These are phyloP conservation scores for Nothoprocta pentlandii DNA, from an alignment of 2,113 vertebrate genomes.

Conservation along the genomic window DNA sequence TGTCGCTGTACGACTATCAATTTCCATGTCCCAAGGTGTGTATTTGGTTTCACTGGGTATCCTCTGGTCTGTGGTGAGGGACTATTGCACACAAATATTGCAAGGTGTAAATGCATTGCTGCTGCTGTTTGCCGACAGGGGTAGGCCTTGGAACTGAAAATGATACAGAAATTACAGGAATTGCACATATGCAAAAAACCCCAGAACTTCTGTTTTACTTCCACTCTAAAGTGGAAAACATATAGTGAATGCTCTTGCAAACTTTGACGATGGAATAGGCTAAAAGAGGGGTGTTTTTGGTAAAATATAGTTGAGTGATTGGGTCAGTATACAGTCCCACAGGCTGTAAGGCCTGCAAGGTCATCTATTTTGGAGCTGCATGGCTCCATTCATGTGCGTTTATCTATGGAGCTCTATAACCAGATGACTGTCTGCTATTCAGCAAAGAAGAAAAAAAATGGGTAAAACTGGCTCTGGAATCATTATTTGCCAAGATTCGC, in stretches of 20 bases:
- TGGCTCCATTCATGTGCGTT: slow-evolving; percentile 46
- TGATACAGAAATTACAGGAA: not conserved
- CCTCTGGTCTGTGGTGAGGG: not conserved
- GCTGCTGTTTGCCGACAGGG: not conserved
- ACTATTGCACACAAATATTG: not conserved
- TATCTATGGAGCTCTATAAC: slow-evolving; percentile 57
- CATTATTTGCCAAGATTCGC: slow-evolving; percentile 79
- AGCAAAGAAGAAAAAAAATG: not conserved
- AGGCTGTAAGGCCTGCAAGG: not conserved
- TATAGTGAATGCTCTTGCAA: not conserved
- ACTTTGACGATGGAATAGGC: not conserved
- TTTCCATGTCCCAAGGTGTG: not conserved
- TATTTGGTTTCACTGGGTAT: not conserved
- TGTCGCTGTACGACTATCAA: not conserved
- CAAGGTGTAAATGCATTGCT: not conserved
- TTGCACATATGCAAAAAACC: not conserved
- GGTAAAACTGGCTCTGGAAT: slow-evolving; percentile 46
- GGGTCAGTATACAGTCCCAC: not conserved
- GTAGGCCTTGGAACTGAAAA: not conserved
- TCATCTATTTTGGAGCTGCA: slow-evolving; percentile 54
- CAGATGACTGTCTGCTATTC: slow-evolving; percentile 72
- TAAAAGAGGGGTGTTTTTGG: not conserved
- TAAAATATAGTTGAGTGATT: not conserved
- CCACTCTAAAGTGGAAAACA: not conserved
- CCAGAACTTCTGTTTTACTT: not conserved